Evolutionary conservation across 64 coral and sea anemone genomes (phyloP).

Genomic region (Montipora foliosa): DNA sequence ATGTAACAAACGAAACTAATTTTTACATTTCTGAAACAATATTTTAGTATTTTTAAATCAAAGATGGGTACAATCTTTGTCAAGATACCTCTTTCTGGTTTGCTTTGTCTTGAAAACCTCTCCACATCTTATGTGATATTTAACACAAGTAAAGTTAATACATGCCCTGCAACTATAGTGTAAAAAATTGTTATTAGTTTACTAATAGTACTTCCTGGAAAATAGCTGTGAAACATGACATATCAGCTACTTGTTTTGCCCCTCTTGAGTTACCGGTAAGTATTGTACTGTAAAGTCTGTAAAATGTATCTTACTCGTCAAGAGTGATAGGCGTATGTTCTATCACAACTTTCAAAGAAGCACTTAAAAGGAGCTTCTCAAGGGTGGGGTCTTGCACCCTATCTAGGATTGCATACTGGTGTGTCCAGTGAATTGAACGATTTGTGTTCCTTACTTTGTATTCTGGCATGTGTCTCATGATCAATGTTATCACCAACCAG

Average conservation of each 20-base stretch:
- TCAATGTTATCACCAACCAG: no score
- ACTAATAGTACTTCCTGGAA: not conserved
- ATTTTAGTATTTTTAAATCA: not conserved
- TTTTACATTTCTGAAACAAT: not conserved
- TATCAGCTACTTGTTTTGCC: slow-evolving; percentile 4
- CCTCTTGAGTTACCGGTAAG: not conserved
- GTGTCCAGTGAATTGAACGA: slow-evolving; percentile 3
- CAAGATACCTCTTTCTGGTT: not conserved
- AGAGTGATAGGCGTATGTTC: slow-evolving; percentile 2
- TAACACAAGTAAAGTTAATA: slow-evolving; percentile 12
- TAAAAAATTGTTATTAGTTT: not conserved
- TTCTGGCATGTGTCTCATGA: no score
- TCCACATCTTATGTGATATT: slow-evolving; percentile 15
- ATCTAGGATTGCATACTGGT: slow-evolving; percentile 23
- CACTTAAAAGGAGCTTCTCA: slow-evolving; percentile 3
- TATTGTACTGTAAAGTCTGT: slow-evolving; percentile 15
- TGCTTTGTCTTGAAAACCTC: slow-evolving; percentile 18
- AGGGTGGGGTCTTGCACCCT: slow-evolving; percentile 13
- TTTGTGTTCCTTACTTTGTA: no score
- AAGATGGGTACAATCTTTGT: slow-evolving; percentile 3
- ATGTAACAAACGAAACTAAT: not conserved
- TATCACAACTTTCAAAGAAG: slow-evolving; percentile 11
- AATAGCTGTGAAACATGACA: not conserved
- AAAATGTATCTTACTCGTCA: slow-evolving; percentile 8
- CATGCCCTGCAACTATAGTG: not conserved